Base-by-base conservation (phyloP, 1,140 invertebrate species). In the Leptinotarsa defecta region DNA sequence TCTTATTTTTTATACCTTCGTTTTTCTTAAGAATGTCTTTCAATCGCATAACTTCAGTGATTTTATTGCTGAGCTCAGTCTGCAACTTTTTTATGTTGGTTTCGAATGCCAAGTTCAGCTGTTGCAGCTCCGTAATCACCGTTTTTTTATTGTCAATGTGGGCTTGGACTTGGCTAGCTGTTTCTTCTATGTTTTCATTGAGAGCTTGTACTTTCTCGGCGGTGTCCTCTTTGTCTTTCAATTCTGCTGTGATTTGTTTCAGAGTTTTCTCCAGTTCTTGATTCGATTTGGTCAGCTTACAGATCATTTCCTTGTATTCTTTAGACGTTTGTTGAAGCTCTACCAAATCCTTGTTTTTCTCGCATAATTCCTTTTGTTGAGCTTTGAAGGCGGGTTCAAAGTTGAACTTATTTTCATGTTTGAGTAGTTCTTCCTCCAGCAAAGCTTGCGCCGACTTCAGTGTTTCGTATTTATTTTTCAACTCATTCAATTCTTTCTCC, bases 1-100 rank as follows among this genome's bases (percentile, higher is more conserved):
- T 63, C 49, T 3, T 49, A 20, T 68, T 76, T 49, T 76, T 76
- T 13, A 68, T 73, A 3, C 20, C 64, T 24, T 68, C 75, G 52
- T 73, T 63, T 13, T 62, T 72, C 27, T 73, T 76, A 3, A 76
- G 22, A 49, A 76, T 27, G 43, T 73, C 49, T 6, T 73, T 24
- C 17, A 76, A 48, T 13, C 62, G 70, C 3, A n/a, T 61, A 3
- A 76, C 27, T 73, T 73, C 68, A 13, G 64, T 61, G 15, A 13
- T 67, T 72, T 68, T 61, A 15, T 75, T 22, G 24, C 57, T 48
- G 19, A 76, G 24, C 15, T 76, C 48, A 43, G 34, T 15, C 49
- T 72, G 24, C 27, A 68, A 20, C 3, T 65, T 24, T 34, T 72
- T 49, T 8, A 72, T 62, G 22, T 22, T 72, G 19, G 13, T 72